Conservation (phyloP, 2,888 invertebrate genomes). For the Carterocephalus palaemon region DNA sequence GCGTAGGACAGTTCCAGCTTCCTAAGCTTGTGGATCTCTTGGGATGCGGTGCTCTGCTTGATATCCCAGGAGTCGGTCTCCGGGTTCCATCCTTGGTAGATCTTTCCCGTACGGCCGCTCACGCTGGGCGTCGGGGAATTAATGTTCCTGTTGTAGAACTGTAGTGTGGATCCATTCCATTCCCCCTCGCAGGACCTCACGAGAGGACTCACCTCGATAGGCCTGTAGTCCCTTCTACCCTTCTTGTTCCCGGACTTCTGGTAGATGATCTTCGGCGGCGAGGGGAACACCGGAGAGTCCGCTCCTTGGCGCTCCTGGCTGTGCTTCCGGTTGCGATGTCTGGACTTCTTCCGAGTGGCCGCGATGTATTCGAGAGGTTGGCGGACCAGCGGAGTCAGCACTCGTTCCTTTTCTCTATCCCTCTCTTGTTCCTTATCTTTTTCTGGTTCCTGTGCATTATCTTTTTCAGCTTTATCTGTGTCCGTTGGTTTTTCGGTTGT, state of each 20-base stretch:
- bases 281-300: slow-evolving; percentile 83
- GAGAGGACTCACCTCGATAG: slow-evolving; percentile 75
- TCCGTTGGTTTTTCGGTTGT: slow-evolving; percentile 52
- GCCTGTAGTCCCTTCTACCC: slow-evolving; percentile 75
- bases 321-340: slow-evolving; percentile 82
- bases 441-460: slow-evolving; percentile 47
- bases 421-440: slow-evolving; percentile 42
- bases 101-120: slow-evolving; percentile 69
- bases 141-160: slow-evolving; percentile 82
- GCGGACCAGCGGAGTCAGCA: slow-evolving; percentile 82
- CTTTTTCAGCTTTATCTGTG: slow-evolving; percentile 37
- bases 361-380: slow-evolving; percentile 87
- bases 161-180: slow-evolving; percentile 86
- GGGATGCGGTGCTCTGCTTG: slow-evolving; percentile 85
- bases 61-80: slow-evolving; percentile 73
- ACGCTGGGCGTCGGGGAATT: slow-evolving; percentile 80
- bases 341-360: slow-evolving; percentile 84
- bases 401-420: slow-evolving; percentile 67
- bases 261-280: slow-evolving; percentile 82
- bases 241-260: slow-evolving; percentile 78
- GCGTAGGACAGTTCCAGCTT: slow-evolving; percentile 91
- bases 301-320: slow-evolving; percentile 81
- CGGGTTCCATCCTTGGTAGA: slow-evolving; percentile 72
- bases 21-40: slow-evolving; percentile 89
- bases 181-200: slow-evolving; percentile 61